Conservation (phyloP, 2,888 invertebrate genomes). For the Mimumesa dahlbomi region DNA sequence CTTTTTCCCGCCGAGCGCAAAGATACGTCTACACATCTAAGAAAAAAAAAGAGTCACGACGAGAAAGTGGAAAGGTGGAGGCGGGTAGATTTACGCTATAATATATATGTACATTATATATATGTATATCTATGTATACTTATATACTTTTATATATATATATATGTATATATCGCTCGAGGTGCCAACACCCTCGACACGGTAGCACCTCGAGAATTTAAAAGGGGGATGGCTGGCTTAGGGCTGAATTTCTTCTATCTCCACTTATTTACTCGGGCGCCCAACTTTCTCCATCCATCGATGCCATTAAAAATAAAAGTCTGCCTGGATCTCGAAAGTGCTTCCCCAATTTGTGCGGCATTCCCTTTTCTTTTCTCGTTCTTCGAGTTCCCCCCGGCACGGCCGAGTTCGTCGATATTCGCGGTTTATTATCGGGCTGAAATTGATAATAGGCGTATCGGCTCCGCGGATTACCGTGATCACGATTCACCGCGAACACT, state of each 20-base stretch:
- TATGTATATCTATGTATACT: too few relatives aligned
- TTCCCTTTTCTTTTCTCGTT: conserved; percentile 17
- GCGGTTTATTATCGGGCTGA: too few relatives aligned
- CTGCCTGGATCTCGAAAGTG: conserved; percentile 45
- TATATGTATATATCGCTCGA: conserved; percentile 43
- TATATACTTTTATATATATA: too few relatives aligned
- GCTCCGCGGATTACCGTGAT: too few relatives aligned
- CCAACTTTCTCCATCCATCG: conserved; percentile 62
- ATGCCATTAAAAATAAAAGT: conserved; percentile 66
- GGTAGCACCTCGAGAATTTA: conserved; percentile 63
- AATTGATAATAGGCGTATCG: too few relatives aligned
- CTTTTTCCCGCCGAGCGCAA: conserved; percentile 21
- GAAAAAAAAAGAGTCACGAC: conserved; percentile 39
- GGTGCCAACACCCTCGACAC: conserved; percentile 56
- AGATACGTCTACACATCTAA: conserved; percentile 41
- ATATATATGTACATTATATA: conserved; percentile 25
- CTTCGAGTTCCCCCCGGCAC: conserved; percentile 21
- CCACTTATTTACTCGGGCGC: conserved; percentile 61
- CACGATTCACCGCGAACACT: too few relatives aligned
- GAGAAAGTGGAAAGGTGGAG: conserved; percentile 41
- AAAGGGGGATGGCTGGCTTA: conserved; percentile 62
- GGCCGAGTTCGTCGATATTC: conserved; percentile 11
- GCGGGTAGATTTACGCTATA: conserved; percentile 68
- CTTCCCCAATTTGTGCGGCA: conserved; percentile 49
- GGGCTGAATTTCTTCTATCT: conserved; percentile 60